Conservation (phyloP, 2,888 invertebrate genomes). For the Polymixis lichenea region DNA sequence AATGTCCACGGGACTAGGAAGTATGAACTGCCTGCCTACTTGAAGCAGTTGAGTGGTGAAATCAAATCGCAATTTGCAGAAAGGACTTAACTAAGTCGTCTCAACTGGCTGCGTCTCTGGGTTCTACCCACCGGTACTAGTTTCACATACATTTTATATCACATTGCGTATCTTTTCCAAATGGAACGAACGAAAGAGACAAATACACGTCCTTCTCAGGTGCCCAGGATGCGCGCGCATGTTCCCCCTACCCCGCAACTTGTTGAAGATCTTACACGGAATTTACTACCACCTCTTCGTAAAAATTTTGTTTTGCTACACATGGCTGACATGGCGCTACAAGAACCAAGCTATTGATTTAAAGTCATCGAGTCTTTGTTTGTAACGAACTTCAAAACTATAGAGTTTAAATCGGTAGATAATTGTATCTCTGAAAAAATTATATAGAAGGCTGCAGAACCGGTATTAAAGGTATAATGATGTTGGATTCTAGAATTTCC, state of each 20-base stretch:
- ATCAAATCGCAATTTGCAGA: constrained; percentile 25
- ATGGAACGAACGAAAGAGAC: constrained; percentile 38
- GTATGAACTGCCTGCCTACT: constrained; percentile 2
- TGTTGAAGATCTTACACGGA: constrained; percentile 69
- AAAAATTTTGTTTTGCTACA: constrained; percentile 43
- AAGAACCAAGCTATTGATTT: background rate
- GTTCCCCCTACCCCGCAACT: constrained; percentile 68
- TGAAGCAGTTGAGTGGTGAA: constrained; percentile 11
- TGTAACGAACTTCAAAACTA: background rate
- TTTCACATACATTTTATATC: constrained; percentile 41
- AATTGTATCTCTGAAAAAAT: background rate
- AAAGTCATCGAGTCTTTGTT: background rate
- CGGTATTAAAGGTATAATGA: background rate
- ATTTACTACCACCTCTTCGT: constrained; percentile 16
- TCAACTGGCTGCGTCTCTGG: constrained; percentile 32
- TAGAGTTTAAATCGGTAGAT: too few species aligned
- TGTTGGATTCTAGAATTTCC: background rate
- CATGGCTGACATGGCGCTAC: constrained; percentile 20
- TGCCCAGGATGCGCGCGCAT: constrained; percentile 75
- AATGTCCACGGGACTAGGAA: background rate
- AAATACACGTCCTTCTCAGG: constrained; percentile 41
- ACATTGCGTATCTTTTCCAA: constrained; percentile 41
- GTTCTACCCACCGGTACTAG: constrained; percentile 36
- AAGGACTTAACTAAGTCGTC: constrained; percentile 7
- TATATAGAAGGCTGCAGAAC: background rate